phyloP scores from a whole-genome alignment of 2,113 vertebrate species.

The Petaurus breviceps region DNA sequence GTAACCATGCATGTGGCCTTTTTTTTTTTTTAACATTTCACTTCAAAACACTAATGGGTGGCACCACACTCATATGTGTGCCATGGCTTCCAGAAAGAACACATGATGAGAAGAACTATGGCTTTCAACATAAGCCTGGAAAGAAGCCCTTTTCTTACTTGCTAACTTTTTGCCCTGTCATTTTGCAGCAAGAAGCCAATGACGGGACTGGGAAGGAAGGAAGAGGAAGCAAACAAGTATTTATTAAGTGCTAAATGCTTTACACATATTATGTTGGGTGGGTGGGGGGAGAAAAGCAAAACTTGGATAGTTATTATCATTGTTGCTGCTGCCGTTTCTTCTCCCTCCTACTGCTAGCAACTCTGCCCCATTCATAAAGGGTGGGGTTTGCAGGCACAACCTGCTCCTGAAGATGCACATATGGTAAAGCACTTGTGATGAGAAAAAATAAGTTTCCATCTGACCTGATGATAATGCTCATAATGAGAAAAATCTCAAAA shows the following conservation, averaged over 20 bases:
- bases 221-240: not conserved
- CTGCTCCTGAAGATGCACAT: not conserved
- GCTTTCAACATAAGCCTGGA: not conserved
- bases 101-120: not conserved
- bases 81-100: not conserved
- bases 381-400: not conserved
- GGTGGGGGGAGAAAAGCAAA: not conserved
- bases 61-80: not conserved
- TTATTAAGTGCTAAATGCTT: not conserved
- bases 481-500: slow-evolving; percentile 24
- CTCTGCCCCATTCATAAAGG: not conserved
- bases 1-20: not conserved
- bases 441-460: slow-evolving; percentile 29
- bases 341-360: not conserved
- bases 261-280: not conserved
- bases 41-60: not conserved
- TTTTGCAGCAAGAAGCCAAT: not conserved
- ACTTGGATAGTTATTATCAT: not conserved
- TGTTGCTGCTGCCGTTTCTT: not conserved
- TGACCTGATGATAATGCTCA: slow-evolving; percentile 26
- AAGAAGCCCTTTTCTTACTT: not conserved
- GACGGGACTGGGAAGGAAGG: not conserved
- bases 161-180: not conserved
- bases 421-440: slow-evolving; percentile 45
- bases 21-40: not conserved